Evolutionary conservation across 1,140 invertebrate genomes (phyloP), one percentile per base, ranked within the genome.

Genomic region (Drosophila dunni): DNA sequence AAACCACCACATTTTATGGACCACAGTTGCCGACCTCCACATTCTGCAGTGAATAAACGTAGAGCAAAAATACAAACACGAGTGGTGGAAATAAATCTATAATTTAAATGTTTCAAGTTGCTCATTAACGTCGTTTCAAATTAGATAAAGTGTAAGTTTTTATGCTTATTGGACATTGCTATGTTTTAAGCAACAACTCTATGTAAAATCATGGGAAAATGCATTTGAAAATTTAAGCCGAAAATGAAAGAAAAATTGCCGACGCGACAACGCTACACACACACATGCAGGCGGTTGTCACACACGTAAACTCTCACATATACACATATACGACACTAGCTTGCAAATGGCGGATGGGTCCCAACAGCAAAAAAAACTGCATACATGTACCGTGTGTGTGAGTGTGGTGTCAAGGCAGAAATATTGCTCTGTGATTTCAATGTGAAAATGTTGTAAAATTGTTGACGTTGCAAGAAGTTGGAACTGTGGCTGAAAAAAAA

Each of bases 301-400:
- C 70, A 88, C 74, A 68, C 53, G 45, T 58, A 29, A 4, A 29
- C 51, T 67, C 63, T 66, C 67, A 79, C 75, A 70, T 50, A 61
- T 54, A 75, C 58, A 83, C 66, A 44, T 75, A 65, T 70, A 53
- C 53, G 61, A 72, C 24, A 71, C 61, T 83, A 58, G 81, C 84
- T 88, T 88, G 84, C 84, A 88, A 88, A 88, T 88, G 84, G 84
- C 84, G 84, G 84, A 88, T 88, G 80, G 80, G 84, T 80, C 66
- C 72, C 50, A 70, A 74, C 81, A 75, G 70, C 75, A 75, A 29
- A 29, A 86, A 56, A 69, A 80, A 81, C 69, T 88, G 84, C 84
- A 88, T 77, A 72, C 74, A 72, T 56, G 46, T 72, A 58, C 29
- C 17, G 29, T 72, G 42, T 63, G 44, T 62, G 34, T 50, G 40